Evolutionary conservation across 2,113 vertebrate species (phyloP).

Genomic region (Apteryx owenii): DNA sequence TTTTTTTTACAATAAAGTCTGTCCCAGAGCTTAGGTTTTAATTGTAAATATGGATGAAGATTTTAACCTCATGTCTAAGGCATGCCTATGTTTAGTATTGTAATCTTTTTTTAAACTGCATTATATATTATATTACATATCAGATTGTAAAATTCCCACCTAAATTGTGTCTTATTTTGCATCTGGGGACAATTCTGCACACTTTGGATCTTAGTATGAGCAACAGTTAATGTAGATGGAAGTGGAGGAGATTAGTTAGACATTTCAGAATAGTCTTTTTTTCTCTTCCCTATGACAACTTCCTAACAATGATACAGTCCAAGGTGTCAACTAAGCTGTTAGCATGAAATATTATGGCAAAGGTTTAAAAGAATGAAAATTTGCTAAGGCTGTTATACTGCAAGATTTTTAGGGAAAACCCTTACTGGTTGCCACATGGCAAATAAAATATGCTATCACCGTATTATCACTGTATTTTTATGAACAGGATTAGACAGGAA

Average conservation of each 20-base stretch:
- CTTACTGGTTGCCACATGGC: neutral
- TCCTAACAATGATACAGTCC: neutral
- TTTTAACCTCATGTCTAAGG: conserved; percentile 13
- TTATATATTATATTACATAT: neutral
- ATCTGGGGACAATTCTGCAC: neutral
- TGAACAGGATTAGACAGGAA: neutral
- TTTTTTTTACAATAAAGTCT: neutral
- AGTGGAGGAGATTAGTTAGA: neutral
- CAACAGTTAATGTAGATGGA: neutral
- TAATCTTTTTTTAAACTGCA: neutral
- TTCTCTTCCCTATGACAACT: neutral
- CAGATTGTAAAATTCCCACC: neutral
- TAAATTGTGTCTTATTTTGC: neutral
- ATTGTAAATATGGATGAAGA: conserved; percentile 6
- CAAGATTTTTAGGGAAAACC: neutral
- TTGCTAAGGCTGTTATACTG: neutral
- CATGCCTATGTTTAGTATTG: neutral
- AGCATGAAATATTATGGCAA: neutral
- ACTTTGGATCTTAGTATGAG: neutral
- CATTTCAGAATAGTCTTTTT: neutral
- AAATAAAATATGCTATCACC: neutral
- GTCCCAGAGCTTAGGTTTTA: neutral
- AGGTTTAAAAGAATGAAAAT: neutral
- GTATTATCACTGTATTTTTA: neutral
- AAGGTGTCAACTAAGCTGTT: neutral